Evolutionary conservation across 2,797 vertebrate genomes (phyloP).

Genomic region (Menidia menidia): DNA sequence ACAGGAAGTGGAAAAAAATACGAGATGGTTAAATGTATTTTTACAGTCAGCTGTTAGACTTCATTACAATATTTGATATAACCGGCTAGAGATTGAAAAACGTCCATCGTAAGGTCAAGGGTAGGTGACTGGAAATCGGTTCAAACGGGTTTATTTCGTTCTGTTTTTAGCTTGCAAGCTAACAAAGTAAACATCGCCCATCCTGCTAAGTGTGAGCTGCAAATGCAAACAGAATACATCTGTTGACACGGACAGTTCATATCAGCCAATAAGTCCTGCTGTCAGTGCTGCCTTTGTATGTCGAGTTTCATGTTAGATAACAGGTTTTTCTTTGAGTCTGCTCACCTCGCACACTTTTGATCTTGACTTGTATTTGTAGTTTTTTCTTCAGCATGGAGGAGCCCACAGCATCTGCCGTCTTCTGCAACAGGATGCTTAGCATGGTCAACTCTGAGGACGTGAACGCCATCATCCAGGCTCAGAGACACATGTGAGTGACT

Average conservation of each 20-base stretch:
- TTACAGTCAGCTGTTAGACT: slow-evolving; percentile 16
- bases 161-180: slow-evolving; percentile 11
- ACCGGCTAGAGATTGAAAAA: neutral
- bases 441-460: slow-evolving; percentile 98
- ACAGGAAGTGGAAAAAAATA: slow-evolving; percentile 56
- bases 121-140: neutral
- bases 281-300: neutral
- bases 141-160: neutral
- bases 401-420: slow-evolving; percentile 89
- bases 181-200: neutral
- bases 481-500: slow-evolving; percentile 96
- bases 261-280: neutral
- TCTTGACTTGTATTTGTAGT: slow-evolving; percentile 23
- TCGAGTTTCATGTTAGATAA: neutral
- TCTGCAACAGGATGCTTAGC: slow-evolving; percentile 94
- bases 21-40: slow-evolving; percentile 58
- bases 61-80: neutral
- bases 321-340: neutral
- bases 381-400: slow-evolving; percentile 80
- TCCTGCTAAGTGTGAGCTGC: neutral
- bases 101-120: neutral
- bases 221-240: neutral
- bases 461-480: slow-evolving; percentile 96
- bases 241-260: neutral
- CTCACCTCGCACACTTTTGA: neutral